Conservation (phyloP, 1,140 invertebrate genomes). For the Euwallacea fornicatus region DNA sequence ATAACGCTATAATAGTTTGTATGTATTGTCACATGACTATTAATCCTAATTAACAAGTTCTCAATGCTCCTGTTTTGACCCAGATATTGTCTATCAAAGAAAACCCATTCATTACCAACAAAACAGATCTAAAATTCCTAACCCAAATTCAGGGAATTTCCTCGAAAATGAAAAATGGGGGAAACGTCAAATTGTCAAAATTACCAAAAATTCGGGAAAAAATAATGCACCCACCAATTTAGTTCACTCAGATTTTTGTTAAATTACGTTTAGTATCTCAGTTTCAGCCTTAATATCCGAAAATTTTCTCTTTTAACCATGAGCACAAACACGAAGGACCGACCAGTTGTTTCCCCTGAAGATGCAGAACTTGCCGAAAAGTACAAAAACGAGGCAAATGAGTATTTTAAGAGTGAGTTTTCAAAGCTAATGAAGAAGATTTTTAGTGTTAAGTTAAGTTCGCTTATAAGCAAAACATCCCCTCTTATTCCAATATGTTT, state of each 20-base stretch:
- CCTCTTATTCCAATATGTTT: too few species aligned
- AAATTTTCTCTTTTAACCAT: constrained; percentile 8
- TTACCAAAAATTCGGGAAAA: background rate
- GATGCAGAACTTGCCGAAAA: constrained; percentile 66
- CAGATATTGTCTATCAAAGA: too few species aligned
- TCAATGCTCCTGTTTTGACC: too few species aligned
- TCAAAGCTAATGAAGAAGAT: too few species aligned
- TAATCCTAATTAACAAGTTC: too few species aligned
- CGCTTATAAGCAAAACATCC: too few species aligned
- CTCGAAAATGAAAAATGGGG: background rate
- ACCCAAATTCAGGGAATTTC: too few species aligned
- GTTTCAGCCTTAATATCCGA: background rate
- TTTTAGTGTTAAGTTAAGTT: too few species aligned
- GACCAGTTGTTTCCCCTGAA: constrained; percentile 45
- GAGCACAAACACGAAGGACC: constrained; percentile 32
- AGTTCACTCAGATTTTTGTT: background rate
- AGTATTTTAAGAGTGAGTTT: constrained; percentile 80
- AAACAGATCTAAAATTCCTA: too few species aligned
- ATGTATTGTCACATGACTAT: too few species aligned
- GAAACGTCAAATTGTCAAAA: constrained; percentile 6
- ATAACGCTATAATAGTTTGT: too few species aligned
- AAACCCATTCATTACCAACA: too few species aligned
- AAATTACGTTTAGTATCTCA: background rate
- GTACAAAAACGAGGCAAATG: constrained; percentile 82
- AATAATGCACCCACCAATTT: background rate